phyloP scores from a whole-genome alignment of 2,797 vertebrate genomes.

The Chelon auratus region DNA sequence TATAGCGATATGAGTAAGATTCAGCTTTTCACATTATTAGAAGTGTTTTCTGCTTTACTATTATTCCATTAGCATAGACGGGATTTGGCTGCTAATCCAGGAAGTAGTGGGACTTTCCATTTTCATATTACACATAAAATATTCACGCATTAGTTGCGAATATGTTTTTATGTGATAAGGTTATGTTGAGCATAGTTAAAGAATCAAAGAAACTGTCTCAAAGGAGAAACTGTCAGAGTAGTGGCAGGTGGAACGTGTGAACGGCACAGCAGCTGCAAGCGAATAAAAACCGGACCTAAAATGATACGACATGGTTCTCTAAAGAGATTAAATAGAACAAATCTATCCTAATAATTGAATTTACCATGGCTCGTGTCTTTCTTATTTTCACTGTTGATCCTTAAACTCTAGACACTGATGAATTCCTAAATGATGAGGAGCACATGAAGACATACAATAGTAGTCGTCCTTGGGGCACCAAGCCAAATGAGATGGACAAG shows the following conservation, averaged over 20 bases:
- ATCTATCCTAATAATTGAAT: neutral
- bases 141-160: neutral
- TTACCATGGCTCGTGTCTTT: neutral
- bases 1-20: neutral
- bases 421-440: neutral
- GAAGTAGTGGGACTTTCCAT: neutral
- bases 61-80: neutral
- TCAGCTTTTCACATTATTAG: neutral
- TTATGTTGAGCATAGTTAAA: neutral
- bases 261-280: too few species aligned
- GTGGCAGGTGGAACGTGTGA: neutral
- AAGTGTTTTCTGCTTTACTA: neutral
- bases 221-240: neutral
- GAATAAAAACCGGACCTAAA: neutral
- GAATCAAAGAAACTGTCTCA: neutral
- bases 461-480: too few species aligned
- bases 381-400: neutral
- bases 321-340: neutral
- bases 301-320: neutral
- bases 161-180: neutral
- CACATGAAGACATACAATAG: too few species aligned
- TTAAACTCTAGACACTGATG: neutral
- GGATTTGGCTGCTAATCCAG: neutral
- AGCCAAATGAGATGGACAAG: too few species aligned
- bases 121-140: neutral